phyloP scores from a whole-genome alignment of 2,888 invertebrate species.

The Parnassius apollo region DNA sequence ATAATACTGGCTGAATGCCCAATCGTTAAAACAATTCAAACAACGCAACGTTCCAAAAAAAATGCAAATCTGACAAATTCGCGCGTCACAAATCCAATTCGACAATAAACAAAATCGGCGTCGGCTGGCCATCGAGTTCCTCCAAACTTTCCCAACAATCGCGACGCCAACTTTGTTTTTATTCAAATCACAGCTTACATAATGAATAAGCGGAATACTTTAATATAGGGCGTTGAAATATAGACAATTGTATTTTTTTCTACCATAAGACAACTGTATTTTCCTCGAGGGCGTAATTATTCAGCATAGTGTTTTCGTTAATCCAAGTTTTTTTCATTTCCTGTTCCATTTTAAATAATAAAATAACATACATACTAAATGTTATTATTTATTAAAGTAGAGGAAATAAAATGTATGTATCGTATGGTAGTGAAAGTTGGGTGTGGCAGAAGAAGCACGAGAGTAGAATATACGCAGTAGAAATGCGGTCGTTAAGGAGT shows the following conservation, averaged over 20 bases:
- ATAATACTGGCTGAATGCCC: slow-evolving; percentile 24
- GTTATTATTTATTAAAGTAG: too few relatives aligned
- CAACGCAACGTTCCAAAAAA: slow-evolving; percentile 19
- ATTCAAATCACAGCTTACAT: slow-evolving; percentile 27
- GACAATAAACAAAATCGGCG: slow-evolving; percentile 26
- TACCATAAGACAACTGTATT: neutral
- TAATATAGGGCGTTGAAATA: slow-evolving; percentile 9
- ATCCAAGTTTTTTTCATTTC: too few relatives aligned
- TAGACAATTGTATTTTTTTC: slow-evolving; percentile 19
- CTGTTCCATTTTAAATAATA: too few relatives aligned
- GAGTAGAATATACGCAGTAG: too few relatives aligned
- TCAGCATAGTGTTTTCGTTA: slow-evolving; percentile 7
- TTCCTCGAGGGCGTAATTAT: slow-evolving; percentile 13
- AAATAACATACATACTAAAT: too few relatives aligned
- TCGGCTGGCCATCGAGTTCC: slow-evolving; percentile 19
- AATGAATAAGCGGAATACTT: slow-evolving; percentile 21
- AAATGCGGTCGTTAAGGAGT: too few relatives aligned
- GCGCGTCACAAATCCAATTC: slow-evolving; percentile 25
- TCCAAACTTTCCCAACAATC: slow-evolving; percentile 18
- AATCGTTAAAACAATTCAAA: slow-evolving; percentile 26
- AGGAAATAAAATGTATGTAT: too few relatives aligned
- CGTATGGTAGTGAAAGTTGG: too few relatives aligned
- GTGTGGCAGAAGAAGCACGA: too few relatives aligned
- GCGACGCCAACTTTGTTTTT: slow-evolving; percentile 24
- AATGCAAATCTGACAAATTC: slow-evolving; percentile 27